Evolutionary conservation across 2,888 invertebrate species (phyloP).

Genomic region (Macrophya alboannulata): DNA sequence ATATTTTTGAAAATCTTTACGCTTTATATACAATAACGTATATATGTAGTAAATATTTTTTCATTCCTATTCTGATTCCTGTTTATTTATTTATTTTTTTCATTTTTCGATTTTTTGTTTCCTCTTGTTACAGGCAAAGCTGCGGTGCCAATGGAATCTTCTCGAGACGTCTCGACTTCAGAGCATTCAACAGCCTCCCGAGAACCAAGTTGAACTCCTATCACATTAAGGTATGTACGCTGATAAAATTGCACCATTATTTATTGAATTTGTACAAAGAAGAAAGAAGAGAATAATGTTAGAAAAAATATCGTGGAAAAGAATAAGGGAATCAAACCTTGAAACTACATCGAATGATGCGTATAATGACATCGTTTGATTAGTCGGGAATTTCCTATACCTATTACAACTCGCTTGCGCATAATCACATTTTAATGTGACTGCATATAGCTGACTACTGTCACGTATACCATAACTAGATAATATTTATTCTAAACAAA

Average conservation of each 20-base stretch:
- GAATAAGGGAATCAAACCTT: too few relatives aligned
- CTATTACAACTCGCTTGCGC: not conserved
- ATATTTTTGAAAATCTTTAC: not conserved
- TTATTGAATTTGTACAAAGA: not conserved
- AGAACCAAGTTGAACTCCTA: constrained; percentile 98
- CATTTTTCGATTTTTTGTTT: constrained; percentile 70
- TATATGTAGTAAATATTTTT: not conserved
- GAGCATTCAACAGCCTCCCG: constrained; percentile 96
- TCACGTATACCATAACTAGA: not conserved
- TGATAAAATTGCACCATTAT: not conserved
- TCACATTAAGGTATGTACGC: constrained; percentile 95
- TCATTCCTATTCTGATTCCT: not conserved
- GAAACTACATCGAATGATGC: too few relatives aligned
- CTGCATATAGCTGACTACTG: not conserved
- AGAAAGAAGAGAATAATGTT: not conserved
- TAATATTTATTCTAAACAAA: not conserved
- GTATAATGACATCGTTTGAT: not conserved
- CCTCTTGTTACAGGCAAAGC: constrained; percentile 92
- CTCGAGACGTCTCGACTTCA: constrained; percentile 95
- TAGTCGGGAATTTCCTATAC: not conserved
- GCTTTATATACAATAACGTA: not conserved
- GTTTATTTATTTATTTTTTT: not conserved
- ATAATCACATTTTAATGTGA: constrained; percentile 7
- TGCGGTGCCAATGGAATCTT: constrained; percentile 97
- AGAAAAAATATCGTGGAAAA: too few relatives aligned